A percentile compares a stretch with the other conserved stretches of the same genome.
phyloP scores from a whole-genome alignment of 2,113 vertebrate species.

The Xiphorhynchus elegans region DNA sequence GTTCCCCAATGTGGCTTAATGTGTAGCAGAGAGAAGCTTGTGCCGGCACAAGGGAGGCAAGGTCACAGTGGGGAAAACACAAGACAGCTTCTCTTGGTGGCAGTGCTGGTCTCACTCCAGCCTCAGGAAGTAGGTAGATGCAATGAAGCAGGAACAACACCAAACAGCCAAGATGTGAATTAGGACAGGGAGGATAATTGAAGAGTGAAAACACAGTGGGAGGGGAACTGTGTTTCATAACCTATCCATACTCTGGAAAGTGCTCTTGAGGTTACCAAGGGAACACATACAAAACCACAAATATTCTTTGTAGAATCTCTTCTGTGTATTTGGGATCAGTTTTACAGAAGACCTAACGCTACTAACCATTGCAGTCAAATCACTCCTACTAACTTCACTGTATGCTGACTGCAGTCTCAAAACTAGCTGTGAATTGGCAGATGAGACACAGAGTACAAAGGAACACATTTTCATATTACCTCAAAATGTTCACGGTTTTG shows the following conservation, averaged over 20 bases:
- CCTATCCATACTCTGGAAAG: background rate
- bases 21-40: background rate
- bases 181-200: background rate
- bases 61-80: background rate
- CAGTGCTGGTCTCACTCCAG: background rate
- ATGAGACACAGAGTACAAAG: background rate
- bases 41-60: background rate
- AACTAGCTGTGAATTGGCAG: background rate
- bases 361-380: background rate
- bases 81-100: background rate
- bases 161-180: background rate
- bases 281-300: background rate
- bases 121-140: background rate
- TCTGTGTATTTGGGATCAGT: background rate
- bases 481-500: slow-evolving; percentile 95
- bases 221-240: background rate
- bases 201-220: background rate
- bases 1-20: background rate
- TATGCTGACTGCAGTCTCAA: background rate
- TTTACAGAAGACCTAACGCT: background rate
- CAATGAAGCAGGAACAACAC: background rate
- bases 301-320: background rate
- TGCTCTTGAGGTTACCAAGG: background rate
- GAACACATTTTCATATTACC: slow-evolving; percentile 68
- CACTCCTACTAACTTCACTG: background rate